Evolutionary conservation across 2,113 vertebrate genomes (phyloP).

Genomic region (Neolamprologus tretocephalus): DNA sequence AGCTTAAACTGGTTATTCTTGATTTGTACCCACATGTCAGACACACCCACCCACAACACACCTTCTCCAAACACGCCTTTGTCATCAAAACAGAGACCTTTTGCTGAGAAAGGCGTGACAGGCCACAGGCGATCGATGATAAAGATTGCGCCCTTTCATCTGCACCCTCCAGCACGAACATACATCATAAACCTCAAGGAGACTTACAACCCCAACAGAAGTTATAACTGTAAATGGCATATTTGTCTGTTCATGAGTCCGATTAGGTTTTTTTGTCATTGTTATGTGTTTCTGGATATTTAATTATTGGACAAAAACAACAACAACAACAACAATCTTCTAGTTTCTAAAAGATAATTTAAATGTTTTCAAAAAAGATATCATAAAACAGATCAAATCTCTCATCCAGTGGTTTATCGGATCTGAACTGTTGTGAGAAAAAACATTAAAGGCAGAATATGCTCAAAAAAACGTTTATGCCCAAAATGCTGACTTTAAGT

Average conservation of each 20-base stretch:
- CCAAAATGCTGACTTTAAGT: background rate
- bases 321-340: background rate
- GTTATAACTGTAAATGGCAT: background rate
- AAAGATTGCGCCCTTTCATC: background rate
- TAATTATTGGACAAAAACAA: background rate
- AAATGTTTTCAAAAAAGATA: background rate
- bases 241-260: background rate
- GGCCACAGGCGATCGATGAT: background rate
- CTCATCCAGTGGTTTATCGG: background rate
- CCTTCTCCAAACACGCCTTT: conserved; percentile 60
- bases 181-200: background rate
- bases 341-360: background rate
- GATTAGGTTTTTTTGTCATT: background rate
- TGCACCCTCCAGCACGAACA: background rate
- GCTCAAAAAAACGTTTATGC: background rate
- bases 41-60: conserved; percentile 51
- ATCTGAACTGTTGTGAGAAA: background rate
- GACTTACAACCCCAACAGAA: background rate
- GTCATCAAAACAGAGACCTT: conserved; percentile 31
- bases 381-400: background rate
- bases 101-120: background rate
- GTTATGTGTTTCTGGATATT: background rate
- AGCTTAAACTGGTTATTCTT: conserved; percentile 63
- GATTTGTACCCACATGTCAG: conserved; percentile 28
- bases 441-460: background rate